Evolutionary conservation across 2,888 invertebrate species (phyloP).

Genomic region (Callyntrura sp.): DNA sequence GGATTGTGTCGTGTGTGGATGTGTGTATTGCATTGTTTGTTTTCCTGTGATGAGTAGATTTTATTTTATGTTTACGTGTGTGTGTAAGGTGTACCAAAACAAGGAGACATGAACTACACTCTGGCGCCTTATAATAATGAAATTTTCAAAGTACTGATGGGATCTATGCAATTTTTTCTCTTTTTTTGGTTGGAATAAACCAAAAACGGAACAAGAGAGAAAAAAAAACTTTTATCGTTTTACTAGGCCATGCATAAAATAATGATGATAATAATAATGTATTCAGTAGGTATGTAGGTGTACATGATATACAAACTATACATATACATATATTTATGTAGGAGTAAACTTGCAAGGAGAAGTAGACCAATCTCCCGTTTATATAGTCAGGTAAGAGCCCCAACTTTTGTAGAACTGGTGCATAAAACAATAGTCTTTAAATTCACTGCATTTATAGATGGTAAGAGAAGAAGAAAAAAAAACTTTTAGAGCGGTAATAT

Average conservation of each 20-base stretch:
- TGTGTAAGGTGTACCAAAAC: conserved; percentile 51
- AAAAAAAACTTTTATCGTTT: conserved; percentile 18
- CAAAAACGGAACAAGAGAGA: not conserved
- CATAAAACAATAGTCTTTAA: conserved; percentile 25
- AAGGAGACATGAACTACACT: conserved; percentile 77
- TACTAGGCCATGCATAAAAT: conserved; percentile 14
- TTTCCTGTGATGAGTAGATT: not conserved
- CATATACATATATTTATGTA: not conserved
- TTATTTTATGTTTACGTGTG: conserved; percentile 10
- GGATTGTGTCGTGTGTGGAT: not conserved
- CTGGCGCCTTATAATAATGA: conserved; percentile 74
- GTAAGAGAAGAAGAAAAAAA: not conserved
- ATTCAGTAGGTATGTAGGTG: not conserved
- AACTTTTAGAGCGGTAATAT: not conserved
- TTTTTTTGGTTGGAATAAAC: conserved; percentile 6
- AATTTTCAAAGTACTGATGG: conserved; percentile 78
- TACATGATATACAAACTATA: conserved; percentile 1
- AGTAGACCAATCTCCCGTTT: not conserved
- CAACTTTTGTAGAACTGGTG: conserved; percentile 8
- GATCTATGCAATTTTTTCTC: conserved; percentile 73
- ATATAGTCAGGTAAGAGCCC: not conserved
- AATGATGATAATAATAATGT: not conserved
- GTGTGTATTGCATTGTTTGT: not conserved
- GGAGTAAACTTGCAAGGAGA: not conserved
- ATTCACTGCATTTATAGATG: not conserved